Base-by-base conservation (phyloP, 2,113 vertebrate genomes). In the Rostratula benghalensis region DNA sequence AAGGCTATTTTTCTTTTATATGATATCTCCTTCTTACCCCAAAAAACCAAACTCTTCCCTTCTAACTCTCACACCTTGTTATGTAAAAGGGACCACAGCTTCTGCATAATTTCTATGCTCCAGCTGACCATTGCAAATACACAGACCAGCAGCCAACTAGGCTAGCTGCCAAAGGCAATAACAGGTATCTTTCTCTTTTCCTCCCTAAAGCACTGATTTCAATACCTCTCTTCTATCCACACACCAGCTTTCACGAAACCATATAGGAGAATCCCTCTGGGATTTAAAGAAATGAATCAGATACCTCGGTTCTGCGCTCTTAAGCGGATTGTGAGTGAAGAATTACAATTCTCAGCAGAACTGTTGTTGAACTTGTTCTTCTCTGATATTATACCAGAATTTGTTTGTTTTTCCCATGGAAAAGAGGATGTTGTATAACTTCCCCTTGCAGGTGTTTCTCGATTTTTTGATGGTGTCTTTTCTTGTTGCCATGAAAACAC, bases 401-500 rank as follows among this genome's bases (percentile, higher is more conserved):
- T 98, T 61, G 93, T 95, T 75, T 98, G 98, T 9, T 97, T 94
- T 3, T 98, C 98, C 98, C 98, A 98, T 3, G 95, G 95, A 88
- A 96, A 87, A 73, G 84, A 92, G 22, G 98, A 97, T 7, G 93
- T n/a, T 61, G 90, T 86, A 79, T 94, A 98, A 76, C 97, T 97
- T 95, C 97, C 98, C 96, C 97, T 98, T 30, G 97, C 74, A 12
- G 98, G 98, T 6, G 98, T 99, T 93, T 98, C 98, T 69, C 97
- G 97, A 59, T 70, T 91, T 92, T 65, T 96, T n/a, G 97, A 97
- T 53, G 98, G 97, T 20, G 96, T 97, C 67, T 98, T 97, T 57
- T 99, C 98, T 89, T 98, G 98, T 91, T 99, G 99, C 99, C 99
- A 99, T 21, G 98, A 98, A 95, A 99, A 99, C 80, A 99, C 98